phyloP scores from a whole-genome alignment of 2,888 invertebrate species.

The Watsonalla binaria region DNA sequence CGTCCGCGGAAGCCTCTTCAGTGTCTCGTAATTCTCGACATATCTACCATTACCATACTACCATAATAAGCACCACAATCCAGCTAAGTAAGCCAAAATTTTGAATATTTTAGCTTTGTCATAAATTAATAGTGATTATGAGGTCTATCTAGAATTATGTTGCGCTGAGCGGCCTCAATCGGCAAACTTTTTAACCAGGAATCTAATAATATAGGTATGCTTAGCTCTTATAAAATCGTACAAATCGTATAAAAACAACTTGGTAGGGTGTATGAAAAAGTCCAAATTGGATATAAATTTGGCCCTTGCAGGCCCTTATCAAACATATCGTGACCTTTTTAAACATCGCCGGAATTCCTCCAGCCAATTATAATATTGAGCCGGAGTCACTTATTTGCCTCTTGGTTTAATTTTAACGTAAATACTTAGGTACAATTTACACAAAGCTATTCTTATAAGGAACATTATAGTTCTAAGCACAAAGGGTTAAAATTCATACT shows the following conservation, averaged over 20 bases:
- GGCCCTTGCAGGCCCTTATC: background rate
- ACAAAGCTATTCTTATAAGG: background rate
- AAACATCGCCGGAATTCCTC: background rate
- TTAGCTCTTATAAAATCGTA: background rate
- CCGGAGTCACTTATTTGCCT: background rate
- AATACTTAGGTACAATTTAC: background rate
- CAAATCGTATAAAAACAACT: background rate
- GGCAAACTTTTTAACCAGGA: background rate
- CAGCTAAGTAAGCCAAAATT: too few relatives aligned
- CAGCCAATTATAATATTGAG: background rate
- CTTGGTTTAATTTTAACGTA: background rate
- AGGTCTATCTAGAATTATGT: too few relatives aligned
- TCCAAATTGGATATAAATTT: background rate
- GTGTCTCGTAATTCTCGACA: constrained; percentile 16
- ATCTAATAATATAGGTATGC: background rate
- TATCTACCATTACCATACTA: too few relatives aligned
- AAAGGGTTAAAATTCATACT: too few relatives aligned
- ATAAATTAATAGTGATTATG: too few relatives aligned
- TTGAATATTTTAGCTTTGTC: too few relatives aligned
- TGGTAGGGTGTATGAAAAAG: background rate
- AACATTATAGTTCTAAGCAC: background rate
- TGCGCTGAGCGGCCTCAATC: too few relatives aligned
- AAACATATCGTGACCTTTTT: background rate
- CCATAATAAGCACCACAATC: too few relatives aligned
- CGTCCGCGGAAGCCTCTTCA: constrained; percentile 31